phyloP scores from a whole-genome alignment of 2,797 vertebrate species.

The Ptychobarbus kaznakovi region DNA sequence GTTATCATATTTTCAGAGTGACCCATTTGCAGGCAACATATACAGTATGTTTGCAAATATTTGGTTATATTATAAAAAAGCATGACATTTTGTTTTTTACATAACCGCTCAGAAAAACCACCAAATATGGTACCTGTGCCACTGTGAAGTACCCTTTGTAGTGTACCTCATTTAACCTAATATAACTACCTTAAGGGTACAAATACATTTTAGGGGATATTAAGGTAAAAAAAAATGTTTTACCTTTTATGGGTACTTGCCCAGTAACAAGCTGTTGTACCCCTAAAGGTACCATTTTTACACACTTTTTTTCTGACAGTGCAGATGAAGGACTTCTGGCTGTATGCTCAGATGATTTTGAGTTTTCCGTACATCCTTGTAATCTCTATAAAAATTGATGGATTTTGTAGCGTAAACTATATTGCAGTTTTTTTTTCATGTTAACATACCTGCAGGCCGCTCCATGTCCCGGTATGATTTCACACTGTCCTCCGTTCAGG shows the following conservation, averaged over 20 bases:
- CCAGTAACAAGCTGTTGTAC: neutral
- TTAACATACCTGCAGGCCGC: slow-evolving; percentile 87
- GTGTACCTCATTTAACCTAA: neutral
- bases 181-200: neutral
- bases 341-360: neutral
- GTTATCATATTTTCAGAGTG: neutral
- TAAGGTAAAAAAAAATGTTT: neutral
- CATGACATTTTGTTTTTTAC: neutral
- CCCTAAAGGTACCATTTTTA: neutral
- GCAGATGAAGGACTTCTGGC: neutral
- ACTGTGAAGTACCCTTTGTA: neutral
- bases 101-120: neutral
- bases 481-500: slow-evolving; percentile 81
- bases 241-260: neutral
- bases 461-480: slow-evolving; percentile 82
- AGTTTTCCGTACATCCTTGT: neutral
- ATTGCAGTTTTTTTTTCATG: neutral
- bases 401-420: neutral
- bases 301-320: neutral
- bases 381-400: neutral
- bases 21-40: neutral
- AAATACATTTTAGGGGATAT: neutral
- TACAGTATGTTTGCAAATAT: neutral
- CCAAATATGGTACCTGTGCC: neutral
- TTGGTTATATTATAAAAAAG: neutral